Conservation (phyloP, 2,888 invertebrate genomes). For the Caenorhabditis sp. region DNA sequence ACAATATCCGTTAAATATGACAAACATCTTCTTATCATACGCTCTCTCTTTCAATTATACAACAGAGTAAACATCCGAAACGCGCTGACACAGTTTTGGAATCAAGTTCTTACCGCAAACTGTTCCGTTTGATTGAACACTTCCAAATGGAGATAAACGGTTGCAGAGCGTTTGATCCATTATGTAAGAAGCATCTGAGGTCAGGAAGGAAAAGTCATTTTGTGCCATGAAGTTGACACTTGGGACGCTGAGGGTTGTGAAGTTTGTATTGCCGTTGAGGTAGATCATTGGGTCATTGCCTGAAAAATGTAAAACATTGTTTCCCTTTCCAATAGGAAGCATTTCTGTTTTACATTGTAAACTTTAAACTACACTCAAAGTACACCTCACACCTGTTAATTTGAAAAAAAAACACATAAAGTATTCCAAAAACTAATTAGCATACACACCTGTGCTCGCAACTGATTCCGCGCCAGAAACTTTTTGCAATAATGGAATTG, state of each 20-base stretch:
- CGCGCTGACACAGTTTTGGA: not conserved
- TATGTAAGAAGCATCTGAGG: slow-evolving; percentile 18
- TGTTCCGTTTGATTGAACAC: slow-evolving; percentile 34
- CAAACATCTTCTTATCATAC: not conserved
- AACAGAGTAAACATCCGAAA: not conserved
- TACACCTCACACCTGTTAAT: not conserved
- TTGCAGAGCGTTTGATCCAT: slow-evolving; percentile 39
- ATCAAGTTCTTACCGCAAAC: slow-evolving; percentile 27
- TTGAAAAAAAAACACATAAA: not conserved
- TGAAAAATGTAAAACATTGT: slow-evolving; percentile 11
- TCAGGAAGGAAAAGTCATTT: slow-evolving; percentile 22
- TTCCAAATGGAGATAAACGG: slow-evolving; percentile 27
- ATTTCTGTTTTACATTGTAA: too few relatives aligned
- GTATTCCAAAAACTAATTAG: not conserved
- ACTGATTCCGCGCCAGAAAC: slow-evolving; percentile 26
- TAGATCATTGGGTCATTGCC: slow-evolving; percentile 24
- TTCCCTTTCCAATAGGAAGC: too few relatives aligned
- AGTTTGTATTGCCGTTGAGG: slow-evolving; percentile 19
- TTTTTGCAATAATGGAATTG: slow-evolving; percentile 35
- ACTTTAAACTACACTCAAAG: too few relatives aligned
- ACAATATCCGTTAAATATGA: too few relatives aligned
- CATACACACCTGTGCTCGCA: slow-evolving; percentile 7
- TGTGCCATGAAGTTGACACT: slow-evolving; percentile 36
- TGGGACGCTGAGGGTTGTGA: slow-evolving; percentile 33
- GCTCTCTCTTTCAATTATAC: not conserved